These are phyloP conservation scores for Psilopsiagon aymara DNA, from an alignment of 2,113 vertebrate genomes.

Conservation along the genomic window DNA sequence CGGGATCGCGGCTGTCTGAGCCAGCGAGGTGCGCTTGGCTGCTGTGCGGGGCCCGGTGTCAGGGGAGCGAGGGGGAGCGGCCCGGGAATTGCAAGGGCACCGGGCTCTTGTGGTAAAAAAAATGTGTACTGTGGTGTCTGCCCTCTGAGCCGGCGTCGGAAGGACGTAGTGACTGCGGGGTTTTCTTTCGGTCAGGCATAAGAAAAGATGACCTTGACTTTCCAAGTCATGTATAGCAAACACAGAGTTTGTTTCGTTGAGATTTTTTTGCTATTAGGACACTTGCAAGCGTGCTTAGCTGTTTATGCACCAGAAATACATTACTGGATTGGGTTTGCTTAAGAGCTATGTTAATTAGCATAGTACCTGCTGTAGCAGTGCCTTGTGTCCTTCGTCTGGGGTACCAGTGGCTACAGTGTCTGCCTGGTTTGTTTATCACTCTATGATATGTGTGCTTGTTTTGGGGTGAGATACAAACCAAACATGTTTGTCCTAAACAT, in stretches of 20 bases:
- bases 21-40: not conserved
- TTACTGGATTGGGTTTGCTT: fast-evolving
- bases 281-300: not conserved
- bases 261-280: fast-evolving
- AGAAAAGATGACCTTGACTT: not conserved
- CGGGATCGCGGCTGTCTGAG: not conserved
- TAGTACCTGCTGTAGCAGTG: not conserved
- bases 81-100: not conserved
- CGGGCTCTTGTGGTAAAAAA: fast-evolving
- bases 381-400: not conserved
- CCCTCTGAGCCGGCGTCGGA: not conserved
- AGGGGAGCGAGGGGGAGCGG: not conserved
- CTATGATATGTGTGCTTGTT: fast-evolving
- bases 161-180: not conserved
- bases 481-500: not conserved
- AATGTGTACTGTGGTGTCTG: fast-evolving
- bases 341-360: no score
- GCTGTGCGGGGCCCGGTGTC: no score
- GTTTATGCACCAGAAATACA: fast-evolving
- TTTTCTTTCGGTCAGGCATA: fast-evolving
- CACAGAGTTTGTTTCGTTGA: fast-evolving
- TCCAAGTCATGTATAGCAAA: fast-evolving
- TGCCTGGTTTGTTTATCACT: fast-evolving
- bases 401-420: not conserved
- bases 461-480: not conserved